Base-by-base conservation (phyloP, 2,888 invertebrate species). In the Tinea semifulvella region DNA sequence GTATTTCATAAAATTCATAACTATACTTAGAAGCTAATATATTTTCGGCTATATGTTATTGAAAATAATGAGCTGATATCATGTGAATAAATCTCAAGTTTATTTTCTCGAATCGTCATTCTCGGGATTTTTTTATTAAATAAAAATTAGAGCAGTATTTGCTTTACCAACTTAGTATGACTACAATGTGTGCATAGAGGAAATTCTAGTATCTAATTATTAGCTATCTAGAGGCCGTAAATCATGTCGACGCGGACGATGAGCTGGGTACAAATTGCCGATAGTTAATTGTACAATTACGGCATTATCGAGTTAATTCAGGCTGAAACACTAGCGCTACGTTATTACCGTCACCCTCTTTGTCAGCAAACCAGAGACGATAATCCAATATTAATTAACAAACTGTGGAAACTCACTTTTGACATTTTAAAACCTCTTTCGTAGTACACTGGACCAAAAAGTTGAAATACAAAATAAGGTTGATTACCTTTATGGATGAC, bases 1-100 rank as follows among this genome's bases (percentile, higher is more conserved):
- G 69, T 79, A 75, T 80, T 80, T 77, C 65, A 77, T 77, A 75
- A 76, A 72, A 70, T 56, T 74, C 68, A 75, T 75, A 65, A 79
- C 74, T 70, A 76, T 76, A 77, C 68, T 77, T 79, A 75, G 63
- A 65, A 75, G 65, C 68, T 76, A 75, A 77, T 77, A 80, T 71
- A 65, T 46, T 71, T 74, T 73, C 64, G 66, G 73, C 66, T 72
- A 69, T 75, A 70, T 68, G 60, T 68, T 68, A 67, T 73, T 75
- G 66, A 65, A 64, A 63, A 67, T 73, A 66, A 75, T 73, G 2
- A 10, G 36, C 18, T 36, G 31, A 2, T 31, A 31, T 31, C 31
- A n/a, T 31, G n/a, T 13, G 5, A 11, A 31, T 13, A n/a, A 31
- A 31, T 31, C 31, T 31, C 2, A 31, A 11, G 13, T 31, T 31